Base-by-base conservation (phyloP, 1,140 invertebrate genomes). In the Eumaeus atala region DNA sequence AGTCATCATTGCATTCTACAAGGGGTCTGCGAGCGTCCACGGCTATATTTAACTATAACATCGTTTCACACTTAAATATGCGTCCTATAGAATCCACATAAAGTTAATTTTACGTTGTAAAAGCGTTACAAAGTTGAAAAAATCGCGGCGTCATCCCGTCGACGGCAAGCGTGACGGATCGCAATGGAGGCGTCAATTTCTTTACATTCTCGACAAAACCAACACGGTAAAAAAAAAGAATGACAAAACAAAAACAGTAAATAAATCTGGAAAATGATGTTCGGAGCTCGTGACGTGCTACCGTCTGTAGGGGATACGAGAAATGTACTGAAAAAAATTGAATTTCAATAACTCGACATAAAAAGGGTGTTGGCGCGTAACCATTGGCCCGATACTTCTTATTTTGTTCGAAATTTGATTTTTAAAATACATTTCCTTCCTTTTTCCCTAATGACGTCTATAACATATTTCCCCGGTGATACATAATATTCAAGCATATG, bases 131-230 rank as follows among this genome's bases (percentile, higher is more conserved):
- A 38, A 64, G 68, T 56, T 66, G 62, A 73, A 77, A 76, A 82
- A 83, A 77, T 80, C 65, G 77, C 80, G 64, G 44, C 67, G 82
- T 85, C 82, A 85, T 78, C 72, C 62, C 68, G 64, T 56, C 64
- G 64, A 75, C 69, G 73, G 59, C 61, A 68, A 70, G 66, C 78
- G 80, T 76, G 72, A 81, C 83, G 73, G 77, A 86, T 74, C 62
- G 73, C 70, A 54, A 83, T 77, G 71, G 67, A 84, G 77, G 68
- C 80, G 80, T 86, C 75, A 84, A 82, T 82, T 72, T 74, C 73
- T 75, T 70, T 70, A 72, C 68, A 70, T 80, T 73, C 74, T 71
- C 60, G 52, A 80, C 63, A 83, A 80, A 86, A 81, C 74, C 78
- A 83, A 86, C 82, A 81, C 80, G 70, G 70, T 66, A 63, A 63